A percentile compares a stretch with the other conserved stretches of the same genome.
Conservation (phyloP, 1,140 invertebrate genomes). For the Pseudomyrmex concolor region DNA sequence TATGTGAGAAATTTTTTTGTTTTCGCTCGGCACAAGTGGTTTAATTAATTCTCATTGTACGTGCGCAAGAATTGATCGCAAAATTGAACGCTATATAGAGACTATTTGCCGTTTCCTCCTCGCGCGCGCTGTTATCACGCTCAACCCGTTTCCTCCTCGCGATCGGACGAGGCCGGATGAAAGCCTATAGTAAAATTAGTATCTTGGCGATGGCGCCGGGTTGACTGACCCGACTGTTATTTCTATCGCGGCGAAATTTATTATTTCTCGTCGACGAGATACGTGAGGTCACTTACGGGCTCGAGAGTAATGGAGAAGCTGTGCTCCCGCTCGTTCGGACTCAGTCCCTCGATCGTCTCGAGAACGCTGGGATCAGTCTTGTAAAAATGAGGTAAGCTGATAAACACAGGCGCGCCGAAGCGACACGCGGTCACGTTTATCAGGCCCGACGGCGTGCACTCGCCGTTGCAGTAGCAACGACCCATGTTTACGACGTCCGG, state of each 20-base stretch:
- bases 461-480: slow-evolving; percentile 89
- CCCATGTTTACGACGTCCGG: slow-evolving; percentile 86
- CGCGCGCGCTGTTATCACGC: slow-evolving; percentile 32
- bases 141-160: background rate
- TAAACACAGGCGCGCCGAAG: slow-evolving; percentile 87
- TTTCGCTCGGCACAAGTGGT: background rate
- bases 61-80: too few species aligned
- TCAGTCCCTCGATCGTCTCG: slow-evolving; percentile 86
- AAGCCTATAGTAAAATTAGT: slow-evolving; percentile 43
- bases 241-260: slow-evolving; percentile 11
- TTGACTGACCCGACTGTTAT: slow-evolving; percentile 29
- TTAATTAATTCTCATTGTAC: too few species aligned
- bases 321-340: slow-evolving; percentile 86
- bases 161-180: slow-evolving; percentile 13
- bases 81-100: background rate
- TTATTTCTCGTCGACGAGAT: background rate
- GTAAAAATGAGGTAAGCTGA: slow-evolving; percentile 91
- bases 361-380: slow-evolving; percentile 86
- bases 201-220: slow-evolving; percentile 9
- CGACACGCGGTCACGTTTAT: slow-evolving; percentile 84
- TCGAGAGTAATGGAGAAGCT: slow-evolving; percentile 87
- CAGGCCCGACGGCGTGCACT: slow-evolving; percentile 89
- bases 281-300: slow-evolving; percentile 84
- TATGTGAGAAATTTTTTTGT: background rate
- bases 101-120: slow-evolving; percentile 28